A percentile compares a stretch with the other conserved stretches of the same genome.
Conservation (phyloP, 2,888 invertebrate species). For the Aphodius sticticus region DNA sequence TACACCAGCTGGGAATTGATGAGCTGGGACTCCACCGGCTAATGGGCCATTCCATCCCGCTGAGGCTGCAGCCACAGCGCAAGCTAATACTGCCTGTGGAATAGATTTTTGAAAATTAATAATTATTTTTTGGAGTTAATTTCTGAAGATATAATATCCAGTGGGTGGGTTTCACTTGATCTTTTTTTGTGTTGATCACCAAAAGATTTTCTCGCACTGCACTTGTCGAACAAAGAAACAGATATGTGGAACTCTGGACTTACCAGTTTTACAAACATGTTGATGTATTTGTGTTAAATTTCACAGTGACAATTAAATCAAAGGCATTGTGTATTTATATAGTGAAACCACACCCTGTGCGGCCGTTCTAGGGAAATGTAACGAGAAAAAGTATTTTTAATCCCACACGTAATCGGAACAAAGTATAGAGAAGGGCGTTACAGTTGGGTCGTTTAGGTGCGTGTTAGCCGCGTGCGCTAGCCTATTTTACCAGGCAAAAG, state of each 20-base stretch:
- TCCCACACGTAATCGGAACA: conserved; percentile 54
- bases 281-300: conserved; percentile 52
- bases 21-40: conserved; percentile 58
- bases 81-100: conserved; percentile 55
- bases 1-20: conserved; percentile 58
- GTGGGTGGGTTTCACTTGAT: background rate
- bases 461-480: background rate
- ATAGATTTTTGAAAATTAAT: conserved; percentile 11
- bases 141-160: background rate
- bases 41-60: conserved; percentile 58
- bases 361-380: conserved; percentile 56
- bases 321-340: conserved; percentile 53
- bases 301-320: conserved; percentile 53
- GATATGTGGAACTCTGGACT: conserved; percentile 43
- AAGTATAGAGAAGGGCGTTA: conserved; percentile 41
- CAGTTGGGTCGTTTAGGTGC: conserved; percentile 17
- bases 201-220: background rate
- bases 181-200: background rate
- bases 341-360: conserved; percentile 55
- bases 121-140: background rate
- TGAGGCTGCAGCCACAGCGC: conserved; percentile 51
- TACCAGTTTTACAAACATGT: conserved; percentile 61
- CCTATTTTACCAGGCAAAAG: conserved; percentile 14
- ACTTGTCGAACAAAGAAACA: conserved; percentile 10
- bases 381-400: conserved; percentile 51